Evolutionary conservation across 2,113 vertebrate genomes (phyloP).

Genomic region (Eptesicus fuscus): DNA sequence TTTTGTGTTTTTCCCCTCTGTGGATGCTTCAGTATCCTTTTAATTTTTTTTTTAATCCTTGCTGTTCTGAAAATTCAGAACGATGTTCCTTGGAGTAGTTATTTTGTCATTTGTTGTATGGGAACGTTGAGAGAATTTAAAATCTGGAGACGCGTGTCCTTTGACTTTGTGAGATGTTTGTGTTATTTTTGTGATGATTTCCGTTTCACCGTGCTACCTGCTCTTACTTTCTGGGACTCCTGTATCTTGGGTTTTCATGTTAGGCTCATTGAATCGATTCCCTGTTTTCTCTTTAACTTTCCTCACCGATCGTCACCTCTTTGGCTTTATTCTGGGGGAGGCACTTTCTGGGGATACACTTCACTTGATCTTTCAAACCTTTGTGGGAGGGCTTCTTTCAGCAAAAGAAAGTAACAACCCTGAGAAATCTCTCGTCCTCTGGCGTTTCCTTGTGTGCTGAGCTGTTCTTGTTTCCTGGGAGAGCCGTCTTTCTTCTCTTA

Average conservation of each 20-base stretch:
- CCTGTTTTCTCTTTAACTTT: not conserved
- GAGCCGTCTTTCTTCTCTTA: not conserved
- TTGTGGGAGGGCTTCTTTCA: not conserved
- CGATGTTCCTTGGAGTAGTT: not conserved
- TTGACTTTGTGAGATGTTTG: not conserved
- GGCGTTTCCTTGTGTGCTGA: not conserved
- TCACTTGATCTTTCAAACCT: not conserved
- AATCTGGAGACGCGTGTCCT: not conserved
- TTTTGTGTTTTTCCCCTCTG: not conserved
- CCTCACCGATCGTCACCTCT: not conserved
- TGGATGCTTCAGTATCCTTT: not conserved
- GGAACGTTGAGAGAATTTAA: not conserved
- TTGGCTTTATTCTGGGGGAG: not conserved
- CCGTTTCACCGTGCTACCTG: not conserved
- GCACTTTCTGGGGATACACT: not conserved
- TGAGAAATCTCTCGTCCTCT: not conserved
- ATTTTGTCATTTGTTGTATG: not conserved
- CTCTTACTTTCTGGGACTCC: not conserved
- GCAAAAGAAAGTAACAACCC: not conserved
- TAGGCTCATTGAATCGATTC: not conserved
- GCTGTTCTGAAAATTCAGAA: slow-evolving; percentile 1
- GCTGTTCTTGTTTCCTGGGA: not conserved
- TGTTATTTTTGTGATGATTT: not conserved
- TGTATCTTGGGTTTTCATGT: not conserved
- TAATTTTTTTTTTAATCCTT: not conserved